Conservation (phyloP, 2,113 vertebrate genomes). For the Siniperca knerii region DNA sequence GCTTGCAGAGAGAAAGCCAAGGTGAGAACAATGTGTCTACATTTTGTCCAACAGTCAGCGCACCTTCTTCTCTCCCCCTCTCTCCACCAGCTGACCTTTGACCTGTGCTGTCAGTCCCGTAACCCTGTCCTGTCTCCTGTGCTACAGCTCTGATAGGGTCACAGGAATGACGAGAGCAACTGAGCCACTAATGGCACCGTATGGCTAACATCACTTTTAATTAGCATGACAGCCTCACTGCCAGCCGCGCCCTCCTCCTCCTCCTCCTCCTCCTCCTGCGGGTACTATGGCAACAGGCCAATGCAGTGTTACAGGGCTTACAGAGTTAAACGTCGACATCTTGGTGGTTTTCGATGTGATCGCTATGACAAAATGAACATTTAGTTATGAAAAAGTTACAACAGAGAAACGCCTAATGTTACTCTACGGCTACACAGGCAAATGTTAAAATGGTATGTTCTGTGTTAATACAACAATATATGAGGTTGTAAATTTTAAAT, state of each 20-base stretch:
- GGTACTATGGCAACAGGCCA: conserved; percentile 69
- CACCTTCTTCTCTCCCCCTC: conserved; percentile 12
- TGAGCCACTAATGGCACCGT: conserved; percentile 67
- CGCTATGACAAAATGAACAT: conserved; percentile 27
- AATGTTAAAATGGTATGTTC: not conserved
- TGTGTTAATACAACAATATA: conserved; percentile 2
- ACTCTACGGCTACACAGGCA: not conserved
- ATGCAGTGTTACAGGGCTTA: conserved; percentile 14
- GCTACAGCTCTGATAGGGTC: conserved; percentile 58
- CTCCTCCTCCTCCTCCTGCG: conserved; percentile 33
- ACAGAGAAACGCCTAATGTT: not conserved
- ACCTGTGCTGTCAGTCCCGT: conserved; percentile 56
- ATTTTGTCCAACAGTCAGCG: conserved; percentile 41
- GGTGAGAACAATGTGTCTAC: conserved; percentile 46
- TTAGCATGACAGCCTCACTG: conserved; percentile 73
- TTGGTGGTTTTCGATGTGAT: conserved; percentile 15
- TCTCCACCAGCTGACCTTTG: conserved; percentile 60
- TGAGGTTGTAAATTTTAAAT: conserved; percentile 52
- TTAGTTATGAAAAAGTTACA: conserved; percentile 12
- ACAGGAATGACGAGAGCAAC: conserved; percentile 52
- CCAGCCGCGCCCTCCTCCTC: conserved; percentile 27
- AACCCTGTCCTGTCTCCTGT: conserved; percentile 42
- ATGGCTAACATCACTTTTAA: conserved; percentile 77
- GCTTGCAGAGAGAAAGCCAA: conserved; percentile 2
- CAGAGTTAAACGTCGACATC: conserved; percentile 54